Percentiles rank a stretch among this genome's conserved stretches.
Conservation (phyloP, 2,888 invertebrate genomes). For the Oscheius onirici region DNA sequence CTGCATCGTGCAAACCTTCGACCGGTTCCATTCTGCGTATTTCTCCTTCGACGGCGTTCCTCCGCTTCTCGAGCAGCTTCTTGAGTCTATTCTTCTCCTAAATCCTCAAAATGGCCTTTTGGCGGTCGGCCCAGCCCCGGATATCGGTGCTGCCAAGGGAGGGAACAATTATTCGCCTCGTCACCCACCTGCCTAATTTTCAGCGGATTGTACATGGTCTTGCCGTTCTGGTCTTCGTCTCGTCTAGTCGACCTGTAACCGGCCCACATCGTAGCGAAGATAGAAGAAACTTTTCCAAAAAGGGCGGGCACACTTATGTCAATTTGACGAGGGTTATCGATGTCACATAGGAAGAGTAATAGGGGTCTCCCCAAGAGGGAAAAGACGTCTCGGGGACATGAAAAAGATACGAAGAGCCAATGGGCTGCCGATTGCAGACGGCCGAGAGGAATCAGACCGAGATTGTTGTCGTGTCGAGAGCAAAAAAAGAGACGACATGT, state of each 20-base stretch:
- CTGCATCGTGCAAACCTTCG: conserved; percentile 3
- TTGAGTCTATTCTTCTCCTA: conserved; percentile 28
- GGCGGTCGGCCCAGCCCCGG: conserved; percentile 18
- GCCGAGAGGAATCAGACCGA: too few species aligned
- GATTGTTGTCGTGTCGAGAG: too few species aligned
- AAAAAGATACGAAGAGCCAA: conserved; percentile 24
- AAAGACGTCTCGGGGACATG: conserved; percentile 13
- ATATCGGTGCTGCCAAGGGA: conserved; percentile 26
- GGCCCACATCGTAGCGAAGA: conserved; percentile 5
- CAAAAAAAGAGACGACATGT: too few species aligned
- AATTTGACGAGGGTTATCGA: conserved; percentile 24
- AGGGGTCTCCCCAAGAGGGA: conserved; percentile 14
- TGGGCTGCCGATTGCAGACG: conserved; percentile 2
- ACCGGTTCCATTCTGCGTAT: conserved; percentile 11
- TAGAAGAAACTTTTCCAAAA: not conserved
- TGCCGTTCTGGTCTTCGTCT: conserved; percentile 5
- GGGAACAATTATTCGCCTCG: not conserved
- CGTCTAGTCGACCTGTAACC: conserved; percentile 5
- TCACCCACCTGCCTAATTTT: conserved; percentile 14
- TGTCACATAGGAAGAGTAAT: conserved; percentile 32
- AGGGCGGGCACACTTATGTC: not conserved
- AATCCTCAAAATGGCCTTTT: conserved; percentile 24
- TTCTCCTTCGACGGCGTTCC: conserved; percentile 27
- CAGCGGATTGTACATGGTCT: conserved; percentile 20
- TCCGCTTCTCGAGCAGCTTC: conserved; percentile 27